These are phyloP conservation scores for Drosophila testacea DNA, from an alignment of 2,888 invertebrate genomes.

Conservation along the genomic window DNA sequence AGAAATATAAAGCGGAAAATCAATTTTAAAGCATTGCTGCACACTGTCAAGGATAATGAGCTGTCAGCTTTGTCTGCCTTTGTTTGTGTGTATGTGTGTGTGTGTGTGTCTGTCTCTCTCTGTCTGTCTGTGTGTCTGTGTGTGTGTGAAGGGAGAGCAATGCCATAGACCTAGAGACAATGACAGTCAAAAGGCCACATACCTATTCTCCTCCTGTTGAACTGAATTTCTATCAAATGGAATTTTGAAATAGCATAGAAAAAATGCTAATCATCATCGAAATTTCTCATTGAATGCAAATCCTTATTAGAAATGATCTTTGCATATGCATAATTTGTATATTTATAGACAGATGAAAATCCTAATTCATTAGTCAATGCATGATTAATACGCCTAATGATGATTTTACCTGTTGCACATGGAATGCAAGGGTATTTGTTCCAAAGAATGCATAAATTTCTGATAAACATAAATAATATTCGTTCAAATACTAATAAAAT, in stretches of 20 bases:
- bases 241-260: background rate
- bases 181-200: conserved; percentile 35
- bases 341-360: background rate
- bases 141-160: conserved; percentile 22
- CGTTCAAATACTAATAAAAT: no score
- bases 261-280: background rate
- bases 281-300: background rate
- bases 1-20: conserved; percentile 62
- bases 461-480: no score
- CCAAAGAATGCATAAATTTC: no score
- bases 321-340: background rate
- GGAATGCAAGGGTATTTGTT: no score
- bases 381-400: background rate
- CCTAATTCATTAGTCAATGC: no score
- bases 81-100: background rate
- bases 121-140: conserved; percentile 1
- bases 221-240: conserved; percentile 26
- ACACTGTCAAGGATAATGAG: conserved; percentile 70
- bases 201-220: conserved; percentile 14
- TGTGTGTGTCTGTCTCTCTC: background rate
- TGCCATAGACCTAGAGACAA: conserved; percentile 43
- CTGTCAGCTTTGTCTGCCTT: conserved; percentile 17
- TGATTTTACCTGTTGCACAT: background rate
- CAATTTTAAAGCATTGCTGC: conserved; percentile 68
- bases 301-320: background rate